Evolutionary conservation across 2,113 vertebrate genomes (phyloP).

Genomic region (Xenopus laevis): DNA sequence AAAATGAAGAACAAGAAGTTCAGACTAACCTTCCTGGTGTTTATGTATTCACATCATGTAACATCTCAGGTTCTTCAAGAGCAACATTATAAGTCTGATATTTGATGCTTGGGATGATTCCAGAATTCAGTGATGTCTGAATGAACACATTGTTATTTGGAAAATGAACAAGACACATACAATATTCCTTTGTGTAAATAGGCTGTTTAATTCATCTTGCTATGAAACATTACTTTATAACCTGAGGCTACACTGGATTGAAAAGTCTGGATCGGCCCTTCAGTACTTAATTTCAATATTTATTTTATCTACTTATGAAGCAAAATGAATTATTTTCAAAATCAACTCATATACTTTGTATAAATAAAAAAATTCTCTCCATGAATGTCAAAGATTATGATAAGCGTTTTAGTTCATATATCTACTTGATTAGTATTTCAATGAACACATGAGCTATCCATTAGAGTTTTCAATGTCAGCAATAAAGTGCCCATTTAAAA

Average conservation of each 20-base stretch:
- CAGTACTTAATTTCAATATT: slow-evolving; percentile 4
- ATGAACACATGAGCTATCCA: no score
- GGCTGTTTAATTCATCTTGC: slow-evolving; percentile 29
- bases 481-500: no score
- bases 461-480: no score
- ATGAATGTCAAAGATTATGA: no score
- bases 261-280: slow-evolving; percentile 16
- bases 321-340: no score
- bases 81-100: slow-evolving; percentile 22
- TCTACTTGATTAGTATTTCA: no score
- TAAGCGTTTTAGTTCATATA: no score
- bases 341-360: no score
- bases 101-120: slow-evolving; percentile 36
- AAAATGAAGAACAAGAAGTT: no score
- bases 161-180: slow-evolving; percentile 26
- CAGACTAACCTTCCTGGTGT: no score
- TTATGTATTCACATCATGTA: not conserved
- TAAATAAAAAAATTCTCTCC: no score
- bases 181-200: slow-evolving; percentile 34
- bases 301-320: no score
- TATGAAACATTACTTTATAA: slow-evolving; percentile 38
- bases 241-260: slow-evolving; percentile 35
- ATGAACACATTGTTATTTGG: slow-evolving; percentile 9
- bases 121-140: slow-evolving; percentile 24
- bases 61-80: slow-evolving; percentile 32